A percentile compares a stretch with the other conserved stretches of the same genome.
Evolutionary conservation across 2,113 vertebrate genomes (phyloP).

Genomic region (Bubo blakistoni): DNA sequence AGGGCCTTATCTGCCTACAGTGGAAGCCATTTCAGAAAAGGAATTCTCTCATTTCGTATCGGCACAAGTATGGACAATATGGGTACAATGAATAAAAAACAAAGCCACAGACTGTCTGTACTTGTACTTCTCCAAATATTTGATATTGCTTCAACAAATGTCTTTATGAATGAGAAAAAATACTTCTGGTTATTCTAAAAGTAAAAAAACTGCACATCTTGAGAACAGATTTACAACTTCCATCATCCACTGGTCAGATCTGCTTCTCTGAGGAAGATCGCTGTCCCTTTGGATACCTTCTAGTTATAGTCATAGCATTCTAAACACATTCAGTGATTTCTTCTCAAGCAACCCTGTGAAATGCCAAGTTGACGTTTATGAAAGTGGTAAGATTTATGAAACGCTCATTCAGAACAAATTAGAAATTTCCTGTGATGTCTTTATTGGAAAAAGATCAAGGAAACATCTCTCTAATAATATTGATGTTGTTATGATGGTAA

Average conservation of each 20-base stretch:
- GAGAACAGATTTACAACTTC: background rate
- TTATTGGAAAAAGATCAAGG: slow-evolving; percentile 18
- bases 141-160: background rate
- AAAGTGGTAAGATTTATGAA: background rate
- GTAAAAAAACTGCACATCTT: background rate
- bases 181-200: background rate
- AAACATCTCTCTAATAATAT: background rate
- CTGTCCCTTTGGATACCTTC: background rate
- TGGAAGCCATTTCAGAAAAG: background rate
- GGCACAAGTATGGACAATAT: background rate
- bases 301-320: background rate
- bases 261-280: background rate
- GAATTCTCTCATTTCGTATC: background rate
- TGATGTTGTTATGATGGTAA: background rate
- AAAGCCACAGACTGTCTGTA: background rate
- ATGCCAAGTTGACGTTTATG: background rate
- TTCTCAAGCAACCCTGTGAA: background rate
- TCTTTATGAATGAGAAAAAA: background rate
- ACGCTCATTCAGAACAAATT: background rate
- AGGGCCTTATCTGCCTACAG: background rate
- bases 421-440: slow-evolving; percentile 1
- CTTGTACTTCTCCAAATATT: background rate
- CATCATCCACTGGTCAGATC: background rate
- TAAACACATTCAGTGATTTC: background rate
- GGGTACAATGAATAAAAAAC: background rate